Evolutionary conservation across 2,888 invertebrate species (phyloP).

Genomic region (Stramonita haemastoma): DNA sequence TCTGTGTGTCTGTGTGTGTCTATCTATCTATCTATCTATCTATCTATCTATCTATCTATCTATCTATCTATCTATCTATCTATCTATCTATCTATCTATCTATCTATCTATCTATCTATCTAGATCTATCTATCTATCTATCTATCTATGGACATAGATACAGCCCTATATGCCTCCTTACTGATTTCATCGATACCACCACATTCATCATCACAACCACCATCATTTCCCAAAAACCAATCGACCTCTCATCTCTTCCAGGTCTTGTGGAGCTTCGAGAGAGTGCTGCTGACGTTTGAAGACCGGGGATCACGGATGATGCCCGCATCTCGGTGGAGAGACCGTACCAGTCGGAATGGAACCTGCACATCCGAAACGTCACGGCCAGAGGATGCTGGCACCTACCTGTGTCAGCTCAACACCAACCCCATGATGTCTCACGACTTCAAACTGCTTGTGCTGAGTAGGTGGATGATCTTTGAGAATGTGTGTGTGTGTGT

Average conservation of each 20-base stretch:
- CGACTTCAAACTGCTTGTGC: constrained; percentile 30
- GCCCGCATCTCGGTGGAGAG: constrained; percentile 48
- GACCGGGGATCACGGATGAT: constrained; percentile 49
- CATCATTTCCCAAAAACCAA: not conserved
- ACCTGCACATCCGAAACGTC: constrained; percentile 50
- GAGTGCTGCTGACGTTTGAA: constrained; percentile 47
- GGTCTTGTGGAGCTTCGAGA: constrained; percentile 48
- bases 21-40: no score
- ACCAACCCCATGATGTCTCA: constrained; percentile 47
- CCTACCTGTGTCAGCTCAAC: constrained; percentile 53
- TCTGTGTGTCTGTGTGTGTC: not conserved
- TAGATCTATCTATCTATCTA: not conserved
- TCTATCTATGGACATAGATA: not conserved
- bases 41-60: not conserved
- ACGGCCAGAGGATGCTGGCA: constrained; percentile 49
- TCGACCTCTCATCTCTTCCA: not conserved
- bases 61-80: not conserved
- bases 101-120: not conserved
- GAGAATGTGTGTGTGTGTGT: no score
- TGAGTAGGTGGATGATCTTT: not conserved
- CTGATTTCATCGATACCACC: not conserved
- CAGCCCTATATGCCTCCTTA: not conserved
- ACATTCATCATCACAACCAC: not conserved
- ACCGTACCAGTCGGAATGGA: constrained; percentile 49
- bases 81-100: not conserved